Evolutionary conservation across 2,888 invertebrate genomes (phyloP).

Genomic region (Lochmaea crataegi): DNA sequence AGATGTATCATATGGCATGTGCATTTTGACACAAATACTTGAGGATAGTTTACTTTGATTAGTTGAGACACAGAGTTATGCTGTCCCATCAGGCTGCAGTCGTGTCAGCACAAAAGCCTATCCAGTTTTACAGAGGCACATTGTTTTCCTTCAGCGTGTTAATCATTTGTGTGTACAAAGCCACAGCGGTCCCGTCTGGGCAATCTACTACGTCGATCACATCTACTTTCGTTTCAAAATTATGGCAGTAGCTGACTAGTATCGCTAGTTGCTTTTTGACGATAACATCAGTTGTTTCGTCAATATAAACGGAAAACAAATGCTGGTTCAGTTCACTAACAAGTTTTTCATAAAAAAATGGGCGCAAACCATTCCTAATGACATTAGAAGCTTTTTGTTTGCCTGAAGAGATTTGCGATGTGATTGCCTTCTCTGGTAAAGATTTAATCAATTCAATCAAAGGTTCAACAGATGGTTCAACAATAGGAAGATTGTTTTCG

Average conservation of each 20-base stretch:
- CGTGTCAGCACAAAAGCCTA: slow-evolving; percentile 19
- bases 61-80: slow-evolving; percentile 23
- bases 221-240: slow-evolving; percentile 21
- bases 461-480: slow-evolving; percentile 21
- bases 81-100: slow-evolving; percentile 21
- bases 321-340: slow-evolving; percentile 20
- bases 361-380: slow-evolving; percentile 19
- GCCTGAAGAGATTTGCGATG: slow-evolving; percentile 23
- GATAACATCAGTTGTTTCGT: slow-evolving; percentile 21
- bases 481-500: slow-evolving; percentile 26
- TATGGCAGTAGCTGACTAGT: slow-evolving; percentile 21
- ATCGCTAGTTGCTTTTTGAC: slow-evolving; percentile 23
- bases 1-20: slow-evolving; percentile 15
- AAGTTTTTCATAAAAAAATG: slow-evolving; percentile 20
- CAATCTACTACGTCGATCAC: slow-evolving; percentile 23
- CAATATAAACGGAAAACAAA: slow-evolving; percentile 22
- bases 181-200: slow-evolving; percentile 20
- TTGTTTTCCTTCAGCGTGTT: slow-evolving; percentile 19
- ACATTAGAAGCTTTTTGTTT: slow-evolving; percentile 23
- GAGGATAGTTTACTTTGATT: slow-evolving; percentile 21
- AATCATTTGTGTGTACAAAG: slow-evolving; percentile 19
- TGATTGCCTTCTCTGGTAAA: slow-evolving; percentile 20
- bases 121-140: slow-evolving; percentile 21
- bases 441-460: slow-evolving; percentile 23
- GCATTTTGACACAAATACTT: slow-evolving; percentile 20